Evolutionary conservation across 2,113 vertebrate species (phyloP).

Genomic region (Cebidichthys violaceus): DNA sequence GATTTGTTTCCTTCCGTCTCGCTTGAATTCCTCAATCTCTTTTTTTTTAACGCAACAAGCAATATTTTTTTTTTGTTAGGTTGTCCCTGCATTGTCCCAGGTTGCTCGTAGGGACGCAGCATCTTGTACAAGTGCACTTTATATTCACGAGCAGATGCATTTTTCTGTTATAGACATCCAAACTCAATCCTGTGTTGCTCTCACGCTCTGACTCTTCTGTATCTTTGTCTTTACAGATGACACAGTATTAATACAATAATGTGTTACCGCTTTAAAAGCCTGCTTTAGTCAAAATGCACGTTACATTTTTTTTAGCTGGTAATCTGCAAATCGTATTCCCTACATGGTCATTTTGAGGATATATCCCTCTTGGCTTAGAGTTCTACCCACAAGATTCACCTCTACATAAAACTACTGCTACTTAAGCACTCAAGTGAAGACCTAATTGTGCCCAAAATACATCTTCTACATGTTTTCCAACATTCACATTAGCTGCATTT

Average conservation of each 20-base stretch:
- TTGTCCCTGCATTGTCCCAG: neutral
- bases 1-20: neutral
- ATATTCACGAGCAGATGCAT: neutral
- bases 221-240: neutral
- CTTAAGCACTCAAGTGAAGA: neutral
- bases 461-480: neutral
- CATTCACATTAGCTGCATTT: conserved; percentile 9
- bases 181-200: neutral
- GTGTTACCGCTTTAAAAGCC: neutral
- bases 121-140: neutral
- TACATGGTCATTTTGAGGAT: neutral
- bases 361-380: neutral
- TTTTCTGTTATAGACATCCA: neutral
- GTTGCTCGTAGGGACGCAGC: neutral
- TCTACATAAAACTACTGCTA: neutral
- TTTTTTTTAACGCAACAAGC: neutral
- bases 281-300: neutral
- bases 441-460: conserved; percentile 8
- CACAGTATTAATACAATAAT: neutral
- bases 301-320: neutral
- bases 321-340: neutral
- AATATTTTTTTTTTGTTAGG: neutral
- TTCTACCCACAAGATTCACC: neutral
- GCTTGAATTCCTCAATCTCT: neutral
- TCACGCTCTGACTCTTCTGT: neutral